Base-by-base conservation (phyloP, 2,113 vertebrate genomes). In the Pelodiscus sinensis region DNA sequence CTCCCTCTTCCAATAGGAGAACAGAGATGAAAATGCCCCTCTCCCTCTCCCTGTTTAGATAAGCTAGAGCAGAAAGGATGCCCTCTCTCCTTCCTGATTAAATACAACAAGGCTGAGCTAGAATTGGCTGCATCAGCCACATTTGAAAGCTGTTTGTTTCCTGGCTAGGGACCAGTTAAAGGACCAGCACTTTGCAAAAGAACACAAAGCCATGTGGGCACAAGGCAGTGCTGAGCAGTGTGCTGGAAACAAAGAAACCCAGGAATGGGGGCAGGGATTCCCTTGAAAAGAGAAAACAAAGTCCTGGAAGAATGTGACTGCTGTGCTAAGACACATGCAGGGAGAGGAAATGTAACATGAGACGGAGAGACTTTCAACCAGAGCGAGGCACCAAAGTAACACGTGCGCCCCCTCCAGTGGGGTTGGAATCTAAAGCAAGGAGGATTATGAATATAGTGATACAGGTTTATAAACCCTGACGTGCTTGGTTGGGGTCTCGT, bases 91-190 rank as follows among this genome's bases (percentile, higher is more conserved):
- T 57, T n/a, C 35, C 35, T 22, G 38, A 51, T 19, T 60, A 73
- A 51, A 7, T 54, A n/a, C 24, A 44, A n/a, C 5, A 12, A 54
- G 22, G 51, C 55, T 52, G 54, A 87, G 56, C 78, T 55, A 4
- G 14, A 93, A 75, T 54, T 88, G 60, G 58, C 84, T 78, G n/a
- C 15, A 62, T 31, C 68, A 90, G 10, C 22, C 2, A 2, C 81
- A 91, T 50, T 83, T 94, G 89, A 84, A 90, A 91, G 60, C 58
- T 10, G 11, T 60, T 38, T 22, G 2, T 86, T 58, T 95, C 84
- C 79, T 68, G 55, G 25, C 51, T 9, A 9, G 60, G 79, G 2
- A 29, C 24, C 78, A 90, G 73, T 58, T 68, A n/a, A 91, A 92
- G 81, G 35, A 52, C 29, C 6, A 1, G 22, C 87, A 60, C 75